Evolutionary conservation across 2,797 vertebrate species (phyloP), one percentile per base, ranked within the genome.

Genomic region (Micropoecilia bifurca): DNA sequence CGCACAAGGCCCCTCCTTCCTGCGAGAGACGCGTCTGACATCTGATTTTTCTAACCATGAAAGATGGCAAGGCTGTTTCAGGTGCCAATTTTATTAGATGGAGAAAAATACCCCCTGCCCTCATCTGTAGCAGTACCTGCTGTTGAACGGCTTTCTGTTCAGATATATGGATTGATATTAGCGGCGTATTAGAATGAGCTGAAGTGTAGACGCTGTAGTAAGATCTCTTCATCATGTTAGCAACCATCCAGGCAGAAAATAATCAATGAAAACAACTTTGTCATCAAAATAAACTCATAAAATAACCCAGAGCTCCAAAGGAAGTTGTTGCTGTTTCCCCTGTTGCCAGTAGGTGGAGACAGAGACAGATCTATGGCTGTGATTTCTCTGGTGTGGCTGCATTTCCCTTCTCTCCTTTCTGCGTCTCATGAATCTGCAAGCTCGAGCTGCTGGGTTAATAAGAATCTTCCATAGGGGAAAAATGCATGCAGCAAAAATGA

Each of bases 31-130:
- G 82, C 81, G 80, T 90, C 88, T 92, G 91, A 94, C 92, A 92
- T 89, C 92, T 93, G 93, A 95, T 92, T 93, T 83, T 90, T 93
- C 87, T 95, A 95, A 96, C 89, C 90, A 93, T 94, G 94, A 95
- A 95, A 94, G 93, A 95, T 95, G 93, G 91, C 86, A 78, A 75
- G 25, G 43, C 73, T 81, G 71, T 87, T 87, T 81, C 82, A 88
- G 88, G 86, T 93, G 92, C 83, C 91, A 90, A 86, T 94, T 95
- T 91, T 90, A 87, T 83, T 80, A 82, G 79, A 91, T 93, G 57
- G 87, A 92, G 90, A 94, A 94, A 91, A 92, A 92, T 90, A 76
- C 48, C 75, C 72, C 16, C 30, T 59, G 68, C 73, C 59, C 81
- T 53, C 72, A 68, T 75, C 73, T 71, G 46, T 14, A 4, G 78